These are phyloP conservation scores for rat (Rattus norvegicus) DNA, from an alignment of 2,113 vertebrate species.

Conservation along the genomic window GRCr8 NC_086020.1:20404001-20404500, in stretches of 20 bases:
- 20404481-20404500: neutral
- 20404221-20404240: conserved; percentile 24
- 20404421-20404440: neutral
- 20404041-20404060: neutral
- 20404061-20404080: neutral
- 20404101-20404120: neutral
- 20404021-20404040: neutral
- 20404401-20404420: neutral
- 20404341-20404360: neutral
- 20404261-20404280: neutral
- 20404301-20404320: neutral
- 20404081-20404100: neutral
- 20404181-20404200: neutral
- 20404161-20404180: neutral
- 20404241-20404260: neutral
- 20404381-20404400: neutral
- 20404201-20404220: neutral
- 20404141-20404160: neutral
- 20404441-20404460: neutral
- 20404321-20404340: conserved; percentile 28
- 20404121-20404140: neutral
- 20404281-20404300: conserved; percentile 42
- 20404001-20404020: neutral
- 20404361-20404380: neutral
- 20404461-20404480: neutral